Percentiles rank a stretch among this genome's conserved stretches.
These are phyloP conservation scores for Microplitis mediator DNA, from an alignment of 1,140 invertebrate genomes.

Conservation along the genomic window DNA sequence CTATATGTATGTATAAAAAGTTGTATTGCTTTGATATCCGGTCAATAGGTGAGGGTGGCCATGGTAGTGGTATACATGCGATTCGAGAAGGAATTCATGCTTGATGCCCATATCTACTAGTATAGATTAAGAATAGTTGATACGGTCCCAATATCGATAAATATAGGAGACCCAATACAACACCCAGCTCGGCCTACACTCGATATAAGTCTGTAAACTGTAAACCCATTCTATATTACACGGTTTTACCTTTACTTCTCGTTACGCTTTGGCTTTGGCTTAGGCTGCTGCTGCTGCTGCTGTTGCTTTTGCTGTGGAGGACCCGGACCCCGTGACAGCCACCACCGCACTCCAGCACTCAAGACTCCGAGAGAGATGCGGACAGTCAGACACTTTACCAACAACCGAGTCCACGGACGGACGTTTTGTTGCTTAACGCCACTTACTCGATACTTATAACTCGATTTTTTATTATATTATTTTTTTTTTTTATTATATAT, in stretches of 20 bases:
- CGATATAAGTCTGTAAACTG: background rate
- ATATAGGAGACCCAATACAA: no score
- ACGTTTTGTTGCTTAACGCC: slow-evolving; percentile 29
- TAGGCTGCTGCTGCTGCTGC: no score
- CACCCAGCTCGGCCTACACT: background rate
- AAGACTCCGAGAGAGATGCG: slow-evolving; percentile 38
- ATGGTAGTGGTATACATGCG: no score
- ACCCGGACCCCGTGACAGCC: slow-evolving; percentile 7
- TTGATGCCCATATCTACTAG: no score
- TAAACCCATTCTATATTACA: background rate
- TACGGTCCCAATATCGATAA: no score
- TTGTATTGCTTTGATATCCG: background rate
- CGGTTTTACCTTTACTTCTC: background rate
- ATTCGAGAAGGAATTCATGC: no score
- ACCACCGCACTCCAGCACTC: background rate
- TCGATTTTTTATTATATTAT: background rate
- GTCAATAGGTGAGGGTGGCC: background rate
- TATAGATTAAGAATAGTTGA: no score
- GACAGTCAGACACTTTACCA: slow-evolving; percentile 46
- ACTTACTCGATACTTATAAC: slow-evolving; percentile 16
- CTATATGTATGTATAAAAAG: background rate
- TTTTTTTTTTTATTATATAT: no score
- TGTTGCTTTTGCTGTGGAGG: no score
- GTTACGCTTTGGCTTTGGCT: no score
- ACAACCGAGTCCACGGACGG: slow-evolving; percentile 40